Evolutionary conservation across 2,797 vertebrate species (phyloP), one percentile per base, ranked within the genome.

Genomic region (Chelmon rostratus): DNA sequence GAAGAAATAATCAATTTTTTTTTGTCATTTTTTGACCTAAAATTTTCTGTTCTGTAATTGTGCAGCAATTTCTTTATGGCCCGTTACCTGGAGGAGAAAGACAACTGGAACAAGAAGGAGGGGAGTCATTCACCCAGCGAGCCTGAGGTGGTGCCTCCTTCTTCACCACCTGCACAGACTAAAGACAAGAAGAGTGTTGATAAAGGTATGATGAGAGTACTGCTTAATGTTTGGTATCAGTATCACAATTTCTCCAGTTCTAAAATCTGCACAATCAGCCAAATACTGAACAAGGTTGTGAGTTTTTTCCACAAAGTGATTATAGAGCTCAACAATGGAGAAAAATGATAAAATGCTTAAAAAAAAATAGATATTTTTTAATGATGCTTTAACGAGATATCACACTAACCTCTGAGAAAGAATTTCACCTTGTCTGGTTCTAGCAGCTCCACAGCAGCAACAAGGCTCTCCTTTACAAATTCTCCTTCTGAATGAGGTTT

Each of bases 31-130:
- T 31, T 31, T 62, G 16, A 56, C 8, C 38, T 23, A 23, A 70
- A 44, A 50, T 65, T 38, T 65, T 53, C 18, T 69, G 2, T 65
- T 57, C 11, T 84, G 15, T 78, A 8, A 83, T 23, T 83, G 28
- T 44, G 49, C 85, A 96, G 94, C 40, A 67, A 89, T 79, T 95
- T 94, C 87, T 91, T 92, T 59, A 78, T 64, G 86, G 84, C 81
- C 37, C 86, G 80, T 31, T 82, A 74, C 69, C 72, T 88, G 79
- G 93, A 95, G 78, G 81, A 90, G 44, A 83, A 92, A 62, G 88
- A 90, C 2, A 25, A 25, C 31, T 21, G 0, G 42, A 61, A 70
- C 44, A 83, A 13, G 46, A 74, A 89, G 31, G 82, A 88, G 46
- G 88, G 89, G 49, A 72, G 63, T 8, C 18, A 0, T 47, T 53